Percentiles rank a stretch among this genome's conserved stretches.
Conservation (phyloP, 1,140 invertebrate species). For the Archivesica marissinica region DNA sequence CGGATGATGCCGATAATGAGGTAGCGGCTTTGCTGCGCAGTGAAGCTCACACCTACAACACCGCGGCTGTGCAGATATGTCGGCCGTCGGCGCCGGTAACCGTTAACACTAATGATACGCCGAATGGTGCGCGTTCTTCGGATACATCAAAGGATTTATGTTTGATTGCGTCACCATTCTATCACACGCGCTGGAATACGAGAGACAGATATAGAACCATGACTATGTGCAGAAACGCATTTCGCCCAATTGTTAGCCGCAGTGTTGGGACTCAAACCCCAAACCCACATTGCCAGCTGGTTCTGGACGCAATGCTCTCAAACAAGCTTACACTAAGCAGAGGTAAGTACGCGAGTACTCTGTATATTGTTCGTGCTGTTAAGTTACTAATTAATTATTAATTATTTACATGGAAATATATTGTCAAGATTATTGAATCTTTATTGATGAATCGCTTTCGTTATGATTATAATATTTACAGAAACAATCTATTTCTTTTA, state of each 20-base stretch:
- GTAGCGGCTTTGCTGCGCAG: constrained; percentile 37
- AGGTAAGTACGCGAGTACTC: too few relatives aligned
- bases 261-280: constrained; percentile 59
- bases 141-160: not conserved
- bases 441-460: too few relatives aligned
- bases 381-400: too few relatives aligned
- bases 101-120: not conserved
- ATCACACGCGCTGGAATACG: constrained; percentile 41
- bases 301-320: constrained; percentile 34
- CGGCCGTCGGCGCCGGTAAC: constrained; percentile 38
- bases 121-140: not conserved
- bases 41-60: not conserved
- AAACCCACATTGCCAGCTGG: constrained; percentile 49
- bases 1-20: constrained; percentile 42
- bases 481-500: too few relatives aligned
- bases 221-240: constrained; percentile 11
- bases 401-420: too few relatives aligned
- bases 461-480: too few relatives aligned
- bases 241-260: constrained; percentile 45
- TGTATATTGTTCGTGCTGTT: too few relatives aligned
- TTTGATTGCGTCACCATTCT: constrained; percentile 33
- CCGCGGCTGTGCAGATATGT: not conserved
- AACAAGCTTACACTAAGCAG: not conserved
- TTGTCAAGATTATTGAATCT: too few relatives aligned
- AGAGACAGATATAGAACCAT: constrained; percentile 1